phyloP scores from a whole-genome alignment of 2,888 invertebrate genomes.

The Drosophila rellima region DNA sequence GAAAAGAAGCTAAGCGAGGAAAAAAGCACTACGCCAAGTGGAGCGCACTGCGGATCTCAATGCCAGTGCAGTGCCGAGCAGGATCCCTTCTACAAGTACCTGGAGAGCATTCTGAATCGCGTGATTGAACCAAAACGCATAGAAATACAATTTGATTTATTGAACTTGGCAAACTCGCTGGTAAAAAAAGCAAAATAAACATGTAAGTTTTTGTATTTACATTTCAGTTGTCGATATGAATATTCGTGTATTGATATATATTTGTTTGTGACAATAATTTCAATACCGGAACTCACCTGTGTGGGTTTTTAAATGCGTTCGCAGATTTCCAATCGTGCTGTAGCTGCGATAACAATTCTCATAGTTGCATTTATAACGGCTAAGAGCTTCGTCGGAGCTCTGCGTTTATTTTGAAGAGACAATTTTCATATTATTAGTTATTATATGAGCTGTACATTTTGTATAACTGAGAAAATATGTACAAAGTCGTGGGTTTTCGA shows the following conservation, averaged over 20 bases:
- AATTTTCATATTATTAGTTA: slow-evolving; percentile 32
- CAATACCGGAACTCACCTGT: slow-evolving; percentile 89
- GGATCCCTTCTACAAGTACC: slow-evolving; percentile 53
- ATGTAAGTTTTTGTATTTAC: no score
- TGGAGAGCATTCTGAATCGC: slow-evolving; percentile 45
- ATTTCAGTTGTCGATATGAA: no score
- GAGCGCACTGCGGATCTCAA: not conserved
- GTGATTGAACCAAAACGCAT: slow-evolving; percentile 37
- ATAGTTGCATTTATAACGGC: slow-evolving; percentile 94
- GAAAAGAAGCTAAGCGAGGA: slow-evolving; percentile 17
- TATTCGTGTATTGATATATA: no score
- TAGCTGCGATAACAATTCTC: slow-evolving; percentile 95
- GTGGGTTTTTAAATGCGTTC: slow-evolving; percentile 98
- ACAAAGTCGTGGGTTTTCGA: slow-evolving; percentile 54
- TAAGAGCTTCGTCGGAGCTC: slow-evolving; percentile 85
- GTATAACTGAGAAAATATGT: slow-evolving; percentile 42
- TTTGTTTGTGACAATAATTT: no score
- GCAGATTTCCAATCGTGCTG: slow-evolving; percentile 96
- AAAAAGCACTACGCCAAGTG: not conserved
- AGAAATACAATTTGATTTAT: slow-evolving; percentile 47
- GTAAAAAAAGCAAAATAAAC: slow-evolving; percentile 10
- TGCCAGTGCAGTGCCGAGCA: not conserved
- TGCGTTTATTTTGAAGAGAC: slow-evolving; percentile 41
- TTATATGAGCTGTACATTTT: slow-evolving; percentile 3
- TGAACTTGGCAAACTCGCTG: slow-evolving; percentile 40